phyloP scores from a whole-genome alignment of 2,113 vertebrate species.

The Benitochromis conjunctus region DNA sequence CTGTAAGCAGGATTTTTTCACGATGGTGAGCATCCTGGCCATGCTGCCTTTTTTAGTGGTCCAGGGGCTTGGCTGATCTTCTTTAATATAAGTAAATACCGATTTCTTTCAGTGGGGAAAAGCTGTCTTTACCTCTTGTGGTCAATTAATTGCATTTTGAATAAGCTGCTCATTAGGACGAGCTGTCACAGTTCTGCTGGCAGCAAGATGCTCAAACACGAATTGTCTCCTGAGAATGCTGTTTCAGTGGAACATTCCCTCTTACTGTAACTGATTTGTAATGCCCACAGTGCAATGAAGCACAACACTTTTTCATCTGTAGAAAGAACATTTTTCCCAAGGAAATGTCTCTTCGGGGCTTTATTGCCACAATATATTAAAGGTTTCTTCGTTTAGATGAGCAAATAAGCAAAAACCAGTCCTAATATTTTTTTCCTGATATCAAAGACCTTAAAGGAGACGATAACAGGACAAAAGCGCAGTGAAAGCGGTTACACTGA shows the following conservation, averaged over 20 bases:
- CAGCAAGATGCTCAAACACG: background rate
- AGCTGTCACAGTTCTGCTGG: constrained; percentile 21
- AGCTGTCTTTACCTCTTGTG: constrained; percentile 8
- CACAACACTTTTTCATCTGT: background rate
- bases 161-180: constrained; percentile 22
- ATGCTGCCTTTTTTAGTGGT: background rate
- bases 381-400: background rate
- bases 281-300: background rate
- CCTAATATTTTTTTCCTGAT: background rate
- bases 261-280: background rate
- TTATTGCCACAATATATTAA: background rate
- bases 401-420: background rate
- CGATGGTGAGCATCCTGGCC: background rate
- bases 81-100: background rate
- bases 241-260: background rate
- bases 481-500: constrained; percentile 3
- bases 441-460: background rate
- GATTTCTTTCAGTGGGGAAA: constrained; percentile 1
- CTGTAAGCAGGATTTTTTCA: constrained; percentile 2
- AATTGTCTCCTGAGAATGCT: constrained; percentile 15
- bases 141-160: constrained; percentile 29
- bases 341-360: background rate
- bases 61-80: background rate
- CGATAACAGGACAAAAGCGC: background rate
- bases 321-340: background rate